Percentiles rank a stretch among this genome's conserved stretches.
These are phyloP conservation scores for Saxidomus purpurata DNA, from an alignment of 1,140 invertebrate genomes.

Conservation along the genomic window DNA sequence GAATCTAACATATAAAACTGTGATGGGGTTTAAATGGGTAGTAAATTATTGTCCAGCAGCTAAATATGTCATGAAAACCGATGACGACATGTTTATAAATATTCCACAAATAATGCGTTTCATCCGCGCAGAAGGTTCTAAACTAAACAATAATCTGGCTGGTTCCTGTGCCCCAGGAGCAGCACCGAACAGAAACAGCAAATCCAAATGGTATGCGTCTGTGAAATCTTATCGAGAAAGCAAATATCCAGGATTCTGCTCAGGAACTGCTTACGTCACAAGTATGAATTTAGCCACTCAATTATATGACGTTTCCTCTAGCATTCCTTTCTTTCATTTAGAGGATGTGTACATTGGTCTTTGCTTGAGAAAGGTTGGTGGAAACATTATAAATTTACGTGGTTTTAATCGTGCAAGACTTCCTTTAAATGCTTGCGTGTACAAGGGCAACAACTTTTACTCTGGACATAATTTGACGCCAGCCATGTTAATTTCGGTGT, in stretches of 20 bases:
- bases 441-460: not conserved
- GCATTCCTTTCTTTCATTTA: constrained; percentile 83
- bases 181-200: constrained; percentile 74
- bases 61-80: constrained; percentile 72
- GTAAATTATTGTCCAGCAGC: constrained; percentile 64
- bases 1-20: constrained; percentile 72
- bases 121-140: not conserved
- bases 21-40: constrained; percentile 69
- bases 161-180: constrained; percentile 47
- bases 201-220: constrained; percentile 86
- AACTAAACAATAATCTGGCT: not conserved
- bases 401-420: constrained; percentile 71
- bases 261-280: constrained; percentile 85
- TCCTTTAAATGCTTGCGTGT: not conserved
- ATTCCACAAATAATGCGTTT: constrained; percentile 63
- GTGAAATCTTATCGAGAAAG: constrained; percentile 80
- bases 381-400: constrained; percentile 33
- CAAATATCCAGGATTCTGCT: constrained; percentile 85
- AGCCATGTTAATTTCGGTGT: not conserved
- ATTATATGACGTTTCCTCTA: constrained; percentile 75
- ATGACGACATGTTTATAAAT: constrained; percentile 73
- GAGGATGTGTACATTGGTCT: constrained; percentile 86
- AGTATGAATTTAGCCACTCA: constrained; percentile 81
- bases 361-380: constrained; percentile 70
- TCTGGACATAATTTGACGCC: not conserved